A percentile compares a stretch with the other conserved stretches of the same genome.
Evolutionary conservation across 1,140 invertebrate species (phyloP).

Genomic region (Eufriesea mexicana): DNA sequence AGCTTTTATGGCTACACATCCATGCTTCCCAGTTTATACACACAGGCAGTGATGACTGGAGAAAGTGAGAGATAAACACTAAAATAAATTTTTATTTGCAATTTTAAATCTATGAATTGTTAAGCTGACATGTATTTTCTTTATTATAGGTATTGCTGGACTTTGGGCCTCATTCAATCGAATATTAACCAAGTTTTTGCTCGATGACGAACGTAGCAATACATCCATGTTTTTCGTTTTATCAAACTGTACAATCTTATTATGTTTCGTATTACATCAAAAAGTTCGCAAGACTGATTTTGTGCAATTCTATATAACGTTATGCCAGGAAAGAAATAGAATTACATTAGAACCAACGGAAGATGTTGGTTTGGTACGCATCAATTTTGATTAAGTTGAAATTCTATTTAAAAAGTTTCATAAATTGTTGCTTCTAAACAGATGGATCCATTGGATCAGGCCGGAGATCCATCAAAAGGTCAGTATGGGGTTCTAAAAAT

Average conservation of each 20-base stretch:
- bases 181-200: slow-evolving; percentile 90
- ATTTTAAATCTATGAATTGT: neutral
- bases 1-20: slow-evolving; percentile 97
- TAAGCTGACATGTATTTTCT: neutral
- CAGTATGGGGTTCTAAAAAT: slow-evolving; percentile 85
- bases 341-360: slow-evolving; percentile 90
- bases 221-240: slow-evolving; percentile 93
- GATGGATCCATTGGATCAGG: slow-evolving; percentile 84
- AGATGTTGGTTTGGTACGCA: slow-evolving; percentile 89
- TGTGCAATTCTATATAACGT: slow-evolving; percentile 90
- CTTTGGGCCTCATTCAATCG: slow-evolving; percentile 92
- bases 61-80: slow-evolving; percentile 88
- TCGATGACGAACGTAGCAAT: slow-evolving; percentile 88
- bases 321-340: slow-evolving; percentile 88
- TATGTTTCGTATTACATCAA: slow-evolving; percentile 90
- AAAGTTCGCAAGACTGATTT: slow-evolving; percentile 90
- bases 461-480: slow-evolving; percentile 78
- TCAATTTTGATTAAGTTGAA: neutral
- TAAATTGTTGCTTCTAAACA: slow-evolving; percentile 56
- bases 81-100: slow-evolving; percentile 11
- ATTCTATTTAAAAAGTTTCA: neutral
- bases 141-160: slow-evolving; percentile 88
- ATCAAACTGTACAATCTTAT: slow-evolving; percentile 88
- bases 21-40: slow-evolving; percentile 94
- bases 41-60: slow-evolving; percentile 96